These are phyloP conservation scores for Dioctria linearis DNA, from an alignment of 2,888 invertebrate genomes.

Conservation along the genomic window DNA sequence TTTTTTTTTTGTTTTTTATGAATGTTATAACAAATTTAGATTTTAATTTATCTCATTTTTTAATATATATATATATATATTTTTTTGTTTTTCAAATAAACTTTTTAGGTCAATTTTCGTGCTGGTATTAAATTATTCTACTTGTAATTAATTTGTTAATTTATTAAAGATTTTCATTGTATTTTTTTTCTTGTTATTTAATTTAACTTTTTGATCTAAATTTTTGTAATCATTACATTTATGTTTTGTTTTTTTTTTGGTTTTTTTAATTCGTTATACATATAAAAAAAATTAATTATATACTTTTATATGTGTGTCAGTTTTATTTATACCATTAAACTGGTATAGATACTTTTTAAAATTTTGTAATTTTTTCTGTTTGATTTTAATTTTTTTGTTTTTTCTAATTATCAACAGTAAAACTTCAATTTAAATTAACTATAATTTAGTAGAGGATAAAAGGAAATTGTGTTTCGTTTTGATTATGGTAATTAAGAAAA, in stretches of 20 bases:
- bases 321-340: slow-evolving; percentile 35
- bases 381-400: slow-evolving; percentile 5
- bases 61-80: neutral
- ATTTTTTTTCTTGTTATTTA: slow-evolving; percentile 16
- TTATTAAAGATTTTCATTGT: neutral
- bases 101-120: slow-evolving; percentile 26
- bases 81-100: neutral
- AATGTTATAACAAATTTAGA: slow-evolving; percentile 43
- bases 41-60: neutral
- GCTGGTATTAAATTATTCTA: slow-evolving; percentile 35
- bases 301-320: slow-evolving; percentile 13
- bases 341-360: slow-evolving; percentile 8
- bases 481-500: no score
- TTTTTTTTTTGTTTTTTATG: neutral
- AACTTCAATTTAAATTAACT: neutral
- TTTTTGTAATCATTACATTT: slow-evolving; percentile 31
- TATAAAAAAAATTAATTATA: slow-evolving; percentile 24
- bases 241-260: neutral
- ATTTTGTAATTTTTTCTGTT: slow-evolving; percentile 31
- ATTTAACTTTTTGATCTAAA: slow-evolving; percentile 20
- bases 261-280: neutral
- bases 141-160: slow-evolving; percentile 16
- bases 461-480: no score
- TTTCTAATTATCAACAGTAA: slow-evolving; percentile 15
- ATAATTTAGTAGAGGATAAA: neutral